Base-by-base conservation (phyloP, 1,140 invertebrate genomes). In the Agrypnia vestita region DNA sequence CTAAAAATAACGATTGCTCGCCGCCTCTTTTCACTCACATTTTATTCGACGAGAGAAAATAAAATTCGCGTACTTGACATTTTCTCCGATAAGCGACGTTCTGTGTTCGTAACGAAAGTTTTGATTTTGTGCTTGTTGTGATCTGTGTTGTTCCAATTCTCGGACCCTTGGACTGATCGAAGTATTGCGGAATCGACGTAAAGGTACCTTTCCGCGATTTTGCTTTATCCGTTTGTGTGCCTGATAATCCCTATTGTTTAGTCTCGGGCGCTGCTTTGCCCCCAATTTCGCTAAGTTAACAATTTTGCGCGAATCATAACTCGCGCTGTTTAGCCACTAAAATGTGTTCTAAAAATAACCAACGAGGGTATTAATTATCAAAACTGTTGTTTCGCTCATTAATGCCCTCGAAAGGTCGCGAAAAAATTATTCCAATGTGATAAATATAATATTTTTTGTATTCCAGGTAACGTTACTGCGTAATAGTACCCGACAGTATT, bases 1-100 rank as follows among this genome's bases (percentile, higher is more conserved):
- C 88, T 88, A 89, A 86, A 89, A 86, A 88, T 89, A 78, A 78
- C 64, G 61, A 47, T 49, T 72, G 21, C 77, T 59, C 43, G 19
- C 77, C 77, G 77, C 77, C 77, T 72, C 49, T 78, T 78, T 78
- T 78, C 64, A 78, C 67, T 78, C 72, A 72, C 59, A 72, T 78
- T 69, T 78, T 35, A 35, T 78, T 44, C 75, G 19, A 78, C 46
- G 61, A 55, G 59, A 78, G 46, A 76, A 67, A 67, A 62, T 78
- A 25, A 67, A 69, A 78, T 51, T 25, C 46, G 61, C 61, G 55
- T 44, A 55, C 69, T 73, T 35, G 49, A 53, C 19, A 73, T 73
- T 73, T 73, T 53, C 69, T 73, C 47, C 69, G 69, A 73, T 21
- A 73, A 73, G 19, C 69, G 69, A 73, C 69, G 64, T 73, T 53